Evolutionary conservation across 1,140 invertebrate genomes (phyloP).

Genomic region (Solenopsis invicta): DNA sequence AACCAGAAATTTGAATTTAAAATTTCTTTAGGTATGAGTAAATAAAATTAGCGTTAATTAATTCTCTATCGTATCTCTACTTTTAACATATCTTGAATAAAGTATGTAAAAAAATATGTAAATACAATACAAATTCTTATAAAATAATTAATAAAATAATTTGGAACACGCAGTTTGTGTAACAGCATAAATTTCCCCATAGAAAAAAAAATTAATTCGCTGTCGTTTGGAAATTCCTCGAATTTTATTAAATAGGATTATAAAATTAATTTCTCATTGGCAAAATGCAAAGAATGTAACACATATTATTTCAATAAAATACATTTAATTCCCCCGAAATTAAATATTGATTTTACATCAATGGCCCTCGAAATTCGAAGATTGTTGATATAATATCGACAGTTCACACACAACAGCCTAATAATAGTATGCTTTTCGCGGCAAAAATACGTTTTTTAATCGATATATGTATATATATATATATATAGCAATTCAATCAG

Average conservation of each 20-base stretch:
- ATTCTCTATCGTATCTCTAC: background rate
- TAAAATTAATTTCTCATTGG: constrained; percentile 50
- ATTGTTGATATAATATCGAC: constrained; percentile 20
- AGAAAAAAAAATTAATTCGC: constrained; percentile 18
- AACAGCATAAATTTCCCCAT: background rate
- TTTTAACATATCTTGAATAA: background rate
- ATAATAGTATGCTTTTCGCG: background rate
- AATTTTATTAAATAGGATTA: constrained; percentile 36
- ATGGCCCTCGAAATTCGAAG: background rate
- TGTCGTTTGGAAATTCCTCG: background rate
- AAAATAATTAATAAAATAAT: constrained; percentile 21
- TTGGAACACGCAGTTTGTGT: background rate
- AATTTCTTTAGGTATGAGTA: background rate
- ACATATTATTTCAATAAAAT: constrained; percentile 43
- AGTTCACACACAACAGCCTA: background rate
- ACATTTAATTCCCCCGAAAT: constrained; percentile 45
- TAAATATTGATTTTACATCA: constrained; percentile 35
- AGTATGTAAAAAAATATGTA: background rate
- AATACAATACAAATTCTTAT: background rate
- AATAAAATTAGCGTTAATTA: background rate
- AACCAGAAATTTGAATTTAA: background rate
- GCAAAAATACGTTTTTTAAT: background rate
- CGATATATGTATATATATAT: background rate
- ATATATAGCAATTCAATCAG: background rate
- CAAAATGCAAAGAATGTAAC: constrained; percentile 40